These are phyloP conservation scores for Blastomussa wellsi DNA, from an alignment of 92 coral and sea anemone genomes.

Conservation along the genomic window DNA sequence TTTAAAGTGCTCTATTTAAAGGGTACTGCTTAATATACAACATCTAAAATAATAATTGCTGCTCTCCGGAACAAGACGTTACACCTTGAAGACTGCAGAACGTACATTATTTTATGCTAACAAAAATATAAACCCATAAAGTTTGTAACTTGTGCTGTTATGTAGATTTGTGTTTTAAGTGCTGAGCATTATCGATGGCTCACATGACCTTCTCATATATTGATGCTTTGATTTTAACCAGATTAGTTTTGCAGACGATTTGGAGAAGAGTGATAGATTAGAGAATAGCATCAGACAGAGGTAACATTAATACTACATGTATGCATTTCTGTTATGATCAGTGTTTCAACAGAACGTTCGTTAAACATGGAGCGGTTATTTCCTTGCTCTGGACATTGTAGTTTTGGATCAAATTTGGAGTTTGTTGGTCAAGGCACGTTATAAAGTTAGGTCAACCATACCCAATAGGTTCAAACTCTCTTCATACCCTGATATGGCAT, in stretches of 20 bases:
- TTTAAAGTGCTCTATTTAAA: no score
- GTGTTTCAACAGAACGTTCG: neutral
- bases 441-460: no score
- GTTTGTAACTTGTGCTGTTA: neutral
- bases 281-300: constrained; percentile 58
- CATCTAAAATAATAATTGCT: no score
- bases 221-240: neutral
- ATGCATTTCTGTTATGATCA: neutral
- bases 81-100: neutral
- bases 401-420: neutral
- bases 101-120: neutral
- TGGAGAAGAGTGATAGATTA: constrained; percentile 45
- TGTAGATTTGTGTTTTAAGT: neutral
- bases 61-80: neutral
- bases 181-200: neutral
- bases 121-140: neutral
- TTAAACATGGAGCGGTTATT: neutral
- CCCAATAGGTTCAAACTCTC: no score
- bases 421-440: no score
- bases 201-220: neutral
- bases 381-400: neutral
- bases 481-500: no score
- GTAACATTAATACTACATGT: neutral
- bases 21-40: no score
- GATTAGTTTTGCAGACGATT: constrained; percentile 73